Evolutionary conservation across 2,113 vertebrate genomes (phyloP).

Genomic region (Urocitellus parryii): DNA sequence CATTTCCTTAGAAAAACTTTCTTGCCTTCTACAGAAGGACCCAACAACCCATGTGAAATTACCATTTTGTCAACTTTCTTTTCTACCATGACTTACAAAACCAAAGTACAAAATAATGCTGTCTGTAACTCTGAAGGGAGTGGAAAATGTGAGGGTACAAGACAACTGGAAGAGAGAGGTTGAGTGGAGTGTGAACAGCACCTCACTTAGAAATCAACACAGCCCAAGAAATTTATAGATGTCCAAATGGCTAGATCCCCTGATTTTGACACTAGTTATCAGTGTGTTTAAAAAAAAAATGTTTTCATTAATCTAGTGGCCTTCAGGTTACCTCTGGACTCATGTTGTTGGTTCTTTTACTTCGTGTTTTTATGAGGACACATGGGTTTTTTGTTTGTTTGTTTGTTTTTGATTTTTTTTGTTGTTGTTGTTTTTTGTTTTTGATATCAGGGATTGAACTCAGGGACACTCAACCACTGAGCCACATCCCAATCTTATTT

Average conservation of each 20-base stretch:
- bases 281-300: not conserved
- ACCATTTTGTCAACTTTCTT: not conserved
- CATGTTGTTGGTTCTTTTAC: not conserved
- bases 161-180: not conserved
- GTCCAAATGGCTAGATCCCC: not conserved
- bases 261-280: not conserved
- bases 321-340: not conserved
- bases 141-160: not conserved
- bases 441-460: no score
- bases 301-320: not conserved
- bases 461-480: no score
- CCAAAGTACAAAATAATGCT: not conserved
- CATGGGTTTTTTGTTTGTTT: no score
- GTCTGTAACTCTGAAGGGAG: not conserved
- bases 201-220: not conserved
- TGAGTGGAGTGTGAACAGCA: not conserved
- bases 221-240: not conserved
- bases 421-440: no score
- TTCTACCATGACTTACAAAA: not conserved
- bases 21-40: not conserved
- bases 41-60: not conserved
- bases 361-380: not conserved
- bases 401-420: no score
- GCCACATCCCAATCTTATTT: no score
- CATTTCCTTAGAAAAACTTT: not conserved